These are phyloP conservation scores for Coleophora flavipennella DNA, from an alignment of 2,888 invertebrate species.

Conservation along the genomic window DNA sequence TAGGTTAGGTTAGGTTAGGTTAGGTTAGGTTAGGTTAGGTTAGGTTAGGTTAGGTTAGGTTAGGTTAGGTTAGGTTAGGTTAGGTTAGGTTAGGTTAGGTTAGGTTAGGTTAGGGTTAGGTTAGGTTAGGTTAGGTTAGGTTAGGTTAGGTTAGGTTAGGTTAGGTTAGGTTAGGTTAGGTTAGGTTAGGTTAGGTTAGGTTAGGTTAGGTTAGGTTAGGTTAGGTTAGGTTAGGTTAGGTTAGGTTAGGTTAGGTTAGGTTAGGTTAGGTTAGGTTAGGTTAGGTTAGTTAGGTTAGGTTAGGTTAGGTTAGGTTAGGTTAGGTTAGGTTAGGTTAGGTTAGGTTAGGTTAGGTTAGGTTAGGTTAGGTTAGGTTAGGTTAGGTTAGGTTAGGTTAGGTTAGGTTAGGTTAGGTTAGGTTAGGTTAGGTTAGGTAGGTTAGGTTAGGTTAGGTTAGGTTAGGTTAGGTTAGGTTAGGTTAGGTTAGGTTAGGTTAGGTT, in stretches of 20 bases:
- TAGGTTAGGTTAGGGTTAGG: too few species aligned
- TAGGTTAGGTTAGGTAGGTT: conserved; percentile 24
- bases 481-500: conserved; percentile 14
- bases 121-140: conserved; percentile 8
- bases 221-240: conserved; percentile 8
- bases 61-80: conserved; percentile 9
- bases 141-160: conserved; percentile 9
- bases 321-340: conserved; percentile 10
- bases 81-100: conserved; percentile 9
- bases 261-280: conserved; percentile 10
- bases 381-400: conserved; percentile 24
- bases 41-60: conserved; percentile 8
- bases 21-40: conserved; percentile 4
- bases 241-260: conserved; percentile 10
- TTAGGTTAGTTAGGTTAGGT: conserved; percentile 10
- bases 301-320: conserved; percentile 10
- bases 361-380: conserved; percentile 13
- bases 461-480: conserved; percentile 14
- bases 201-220: conserved; percentile 7
- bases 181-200: conserved; percentile 6
- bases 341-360: conserved; percentile 10
- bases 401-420: conserved; percentile 25
- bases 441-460: conserved; percentile 18
- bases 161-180: conserved; percentile 7
- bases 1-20: conserved; percentile 4